Percentiles rank a stretch among this genome's conserved stretches.
phyloP scores from a whole-genome alignment of 2,113 vertebrate species.

The Thunnus maccoyii region DNA sequence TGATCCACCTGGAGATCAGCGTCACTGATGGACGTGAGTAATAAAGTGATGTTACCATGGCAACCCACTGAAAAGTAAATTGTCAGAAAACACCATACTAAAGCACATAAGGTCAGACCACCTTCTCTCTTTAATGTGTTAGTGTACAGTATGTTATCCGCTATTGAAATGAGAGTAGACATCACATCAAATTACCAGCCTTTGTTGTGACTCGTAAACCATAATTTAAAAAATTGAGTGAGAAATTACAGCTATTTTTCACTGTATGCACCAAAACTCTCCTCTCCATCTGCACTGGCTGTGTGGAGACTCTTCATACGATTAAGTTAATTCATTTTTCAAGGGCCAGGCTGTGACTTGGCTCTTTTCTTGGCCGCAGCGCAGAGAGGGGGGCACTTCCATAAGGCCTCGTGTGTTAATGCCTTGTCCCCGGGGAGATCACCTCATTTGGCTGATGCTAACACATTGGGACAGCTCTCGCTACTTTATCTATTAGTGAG shows the following conservation, averaged over 20 bases:
- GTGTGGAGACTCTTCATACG: constrained; percentile 48
- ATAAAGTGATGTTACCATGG: not conserved
- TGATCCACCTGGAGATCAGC: constrained; percentile 91
- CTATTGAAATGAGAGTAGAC: not conserved
- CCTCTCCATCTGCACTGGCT: constrained; percentile 38
- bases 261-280: not conserved
- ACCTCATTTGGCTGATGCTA: constrained; percentile 77
- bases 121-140: no score
- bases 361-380: constrained; percentile 58
- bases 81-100: not conserved
- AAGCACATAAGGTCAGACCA: no score
- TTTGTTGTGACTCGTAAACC: constrained; percentile 2
- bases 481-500: constrained; percentile 63
- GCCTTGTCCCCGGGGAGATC: constrained; percentile 60
- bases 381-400: constrained; percentile 38
- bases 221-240: not conserved
- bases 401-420: constrained; percentile 73
- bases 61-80: not conserved
- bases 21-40: constrained; percentile 91
- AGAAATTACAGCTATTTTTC: constrained; percentile 21
- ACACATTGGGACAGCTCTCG: constrained; percentile 67
- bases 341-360: constrained; percentile 58
- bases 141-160: no score
- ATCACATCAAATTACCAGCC: constrained; percentile 3
- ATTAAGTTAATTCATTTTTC: constrained; percentile 71